Evolutionary conservation across 2,888 invertebrate genomes (phyloP), one percentile per base, ranked within the genome.

Genomic region (Pristionchus mayeri): DNA sequence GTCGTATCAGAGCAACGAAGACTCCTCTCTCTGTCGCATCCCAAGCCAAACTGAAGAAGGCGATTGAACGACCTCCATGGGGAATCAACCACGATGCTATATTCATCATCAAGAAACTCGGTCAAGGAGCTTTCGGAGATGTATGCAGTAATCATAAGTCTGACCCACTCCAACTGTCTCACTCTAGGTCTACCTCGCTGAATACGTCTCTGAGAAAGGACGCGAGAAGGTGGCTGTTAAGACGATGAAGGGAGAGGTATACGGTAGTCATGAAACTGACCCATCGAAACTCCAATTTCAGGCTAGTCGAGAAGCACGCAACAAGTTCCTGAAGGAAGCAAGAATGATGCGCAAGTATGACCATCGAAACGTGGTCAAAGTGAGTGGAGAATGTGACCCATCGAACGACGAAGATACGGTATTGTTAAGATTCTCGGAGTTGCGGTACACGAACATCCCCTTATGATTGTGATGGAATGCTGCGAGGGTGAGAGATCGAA

Each of bases 71-170:
- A 44, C 86, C 89, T 37, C 86, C 87, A 11, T 91, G 91, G 91
- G 84, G 88, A 0, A 85, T 91, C 60, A 89, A 89, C 48, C 90
- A 91, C 85, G 91, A 91, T 63, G 86, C 84, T 24, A 87, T 91
- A 80, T 79, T 86, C 50, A 85, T 90, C 63, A 52, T 86, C 48
- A 90, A 90, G 85, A 90, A 90, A 80, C 86, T 91, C 4, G 91
- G 91, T n/a, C 90, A 90, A 79, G 91, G 91, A 9, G 90, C 90
- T 3, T 90, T 91, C 67, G 91, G 91, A 71, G 91, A 91, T 84
- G 90, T 90, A 52, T 75, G 24, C 75, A 6, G 21, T 54, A 27
- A 37, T 37, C 21, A 24, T 44, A 27, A 30, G 52, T 52, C 27
- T 16, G 18, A 27, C 27, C 34, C 60, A 60, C 27, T 18, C 60